Base-by-base conservation (phyloP, 2,888 invertebrate species). In the Caenorhabditis afra region DNA sequence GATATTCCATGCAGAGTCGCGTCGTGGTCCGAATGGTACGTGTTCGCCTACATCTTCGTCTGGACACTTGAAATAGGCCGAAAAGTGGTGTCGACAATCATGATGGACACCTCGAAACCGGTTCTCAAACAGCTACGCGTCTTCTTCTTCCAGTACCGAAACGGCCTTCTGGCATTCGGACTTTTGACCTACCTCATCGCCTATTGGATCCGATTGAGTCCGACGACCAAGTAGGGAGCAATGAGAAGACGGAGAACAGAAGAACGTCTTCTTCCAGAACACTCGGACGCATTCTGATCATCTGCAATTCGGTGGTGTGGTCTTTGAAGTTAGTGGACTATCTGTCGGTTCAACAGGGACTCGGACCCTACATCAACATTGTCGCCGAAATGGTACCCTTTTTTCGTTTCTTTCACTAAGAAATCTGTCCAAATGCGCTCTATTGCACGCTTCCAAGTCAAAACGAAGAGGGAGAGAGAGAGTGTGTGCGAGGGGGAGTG, bases 381-480 rank as follows among this genome's bases (percentile, higher is more conserved):
- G 97, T 97, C 94, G 96, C 96, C 52, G 97, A 97, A 93, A 97
- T 98, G 97, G 29, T 29, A 29, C n/a, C n/a, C n/a, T n/a, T n/a
- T n/a, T 96, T 70, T 18, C 5, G 59, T 41, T 12, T 22, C 16
- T n/a, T n/a, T n/a, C n/a, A n/a, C n/a, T n/a, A n/a, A n/a, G 1
- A 45, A 4, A 29, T 18, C 20, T 10, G 14, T 16, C 12, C 7
- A 20, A 8, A 1, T 12, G 0, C 5, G 53, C 18, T 10, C 16
- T n/a, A n/a, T n/a, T n/a, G n/a, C n/a, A n/a, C n/a, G n/a, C n/a
- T n/a, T n/a, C n/a, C n/a, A n/a, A n/a, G n/a, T n/a, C n/a, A n/a
- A n/a, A n/a, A n/a, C n/a, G n/a, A n/a, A n/a, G n/a, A n/a, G n/a
- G n/a, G n/a, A n/a, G 18, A 16, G 12, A 44, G 8, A 37, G 7